Conservation (phyloP, 2,113 vertebrate species). For the Corydoras maculifer region DNA sequence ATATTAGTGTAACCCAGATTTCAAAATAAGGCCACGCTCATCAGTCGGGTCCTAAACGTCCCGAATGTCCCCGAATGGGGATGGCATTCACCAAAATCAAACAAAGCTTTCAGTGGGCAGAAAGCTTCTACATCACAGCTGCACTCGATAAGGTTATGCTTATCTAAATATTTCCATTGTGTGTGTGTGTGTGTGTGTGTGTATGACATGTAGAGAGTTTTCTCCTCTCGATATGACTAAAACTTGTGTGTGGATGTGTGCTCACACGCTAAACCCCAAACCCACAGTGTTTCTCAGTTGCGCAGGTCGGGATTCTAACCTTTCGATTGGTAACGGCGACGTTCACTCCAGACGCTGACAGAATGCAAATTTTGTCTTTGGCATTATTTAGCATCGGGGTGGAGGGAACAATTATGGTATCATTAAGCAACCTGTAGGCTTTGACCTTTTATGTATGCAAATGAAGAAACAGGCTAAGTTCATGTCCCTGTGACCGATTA, state of each 20-base stretch:
- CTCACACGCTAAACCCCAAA: conserved; percentile 37
- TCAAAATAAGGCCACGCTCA: conserved; percentile 1
- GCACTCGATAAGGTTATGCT: conserved; percentile 20
- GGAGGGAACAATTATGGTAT: background rate
- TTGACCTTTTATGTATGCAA: no score
- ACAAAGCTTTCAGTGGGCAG: conserved; percentile 36
- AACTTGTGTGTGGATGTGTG: conserved; percentile 45
- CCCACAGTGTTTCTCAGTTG: conserved; percentile 39
- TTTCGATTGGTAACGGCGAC: conserved; percentile 21
- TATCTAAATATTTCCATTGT: conserved; percentile 58
- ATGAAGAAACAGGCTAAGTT: no score
- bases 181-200: conserved; percentile 30
- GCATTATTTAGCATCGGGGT: background rate
- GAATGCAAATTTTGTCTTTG: background rate
- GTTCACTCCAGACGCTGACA: background rate
- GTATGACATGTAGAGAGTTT: conserved; percentile 41
- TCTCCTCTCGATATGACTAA: conserved; percentile 64
- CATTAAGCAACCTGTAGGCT: no score
- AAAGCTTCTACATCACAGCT: conserved; percentile 27
- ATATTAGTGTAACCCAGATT: conserved; percentile 32
- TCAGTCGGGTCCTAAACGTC: conserved; percentile 24
- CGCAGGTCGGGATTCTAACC: conserved; percentile 33
- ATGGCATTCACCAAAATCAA: conserved; percentile 17
- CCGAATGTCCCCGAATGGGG: background rate
- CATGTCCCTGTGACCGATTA: no score